Evolutionary conservation across 1,140 invertebrate genomes (phyloP), one percentile per base, ranked within the genome.

Genomic region (Drosophila navojoa): DNA sequence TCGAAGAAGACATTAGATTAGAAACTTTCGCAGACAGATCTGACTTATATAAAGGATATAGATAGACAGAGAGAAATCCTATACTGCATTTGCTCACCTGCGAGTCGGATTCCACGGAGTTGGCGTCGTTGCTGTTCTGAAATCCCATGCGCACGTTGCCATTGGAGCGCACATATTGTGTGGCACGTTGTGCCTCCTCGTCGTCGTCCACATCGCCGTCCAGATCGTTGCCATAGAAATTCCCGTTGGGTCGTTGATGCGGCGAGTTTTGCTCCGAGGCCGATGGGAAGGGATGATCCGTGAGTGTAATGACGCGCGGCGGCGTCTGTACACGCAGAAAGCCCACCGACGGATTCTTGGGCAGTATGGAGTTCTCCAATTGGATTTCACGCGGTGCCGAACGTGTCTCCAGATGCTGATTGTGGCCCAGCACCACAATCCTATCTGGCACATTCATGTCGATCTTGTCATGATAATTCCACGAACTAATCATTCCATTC

Each of bases 371-470:
- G 94, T 97, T 96, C 86, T 98, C 97, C 84, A 97, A 93, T 78
- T 95, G 94, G 29, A 98, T 96, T 93, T 98, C 97, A 69, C 96
- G 93, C 4, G 96, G 96, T 10, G 96, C 94, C 47, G 96, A 96
- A 91, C 95, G 95, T 40, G 96, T 95, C 22, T 96, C 96, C 90
- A 96, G 84, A 92, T 97, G 96, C 90, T 97, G 96, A 81, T 97
- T 96, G 91, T 97, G 95, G 15, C 96, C 97, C 77, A 95, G 93
- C 57, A 98, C 96, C 71, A 98, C 93, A 92, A 98, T 98, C 85
- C 97, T 94, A 77, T 98, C 97, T n/a, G 97, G 97, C 29, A 98
- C 97, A 89, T 95, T 95, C 97, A 98, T 98, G 72, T 96, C 95
- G 91, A 96, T 95, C 93, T 96, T 96, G 74, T 96, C 95, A 62